These are phyloP conservation scores for Deroplatys truncata DNA, from an alignment of 2,888 invertebrate species.

Conservation along the genomic window DNA sequence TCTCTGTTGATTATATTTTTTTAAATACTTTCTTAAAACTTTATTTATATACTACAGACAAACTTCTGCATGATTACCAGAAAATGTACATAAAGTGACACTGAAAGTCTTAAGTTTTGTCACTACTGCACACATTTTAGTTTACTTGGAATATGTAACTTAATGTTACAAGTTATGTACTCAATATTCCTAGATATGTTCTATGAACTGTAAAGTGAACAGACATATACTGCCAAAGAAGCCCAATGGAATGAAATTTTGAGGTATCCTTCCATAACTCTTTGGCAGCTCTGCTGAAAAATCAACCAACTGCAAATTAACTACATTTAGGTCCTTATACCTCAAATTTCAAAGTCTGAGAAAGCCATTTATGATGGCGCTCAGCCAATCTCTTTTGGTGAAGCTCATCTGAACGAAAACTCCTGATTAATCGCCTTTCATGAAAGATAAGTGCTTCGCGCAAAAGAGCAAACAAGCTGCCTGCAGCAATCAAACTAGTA, in stretches of 20 bases:
- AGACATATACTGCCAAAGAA: background rate
- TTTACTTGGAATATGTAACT: background rate
- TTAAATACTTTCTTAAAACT: background rate
- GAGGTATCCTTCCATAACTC: background rate
- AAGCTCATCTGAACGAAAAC: conserved; percentile 7
- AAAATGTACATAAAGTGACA: background rate
- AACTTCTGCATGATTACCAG: background rate
- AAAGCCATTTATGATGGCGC: conserved; percentile 26
- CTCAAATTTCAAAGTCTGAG: background rate
- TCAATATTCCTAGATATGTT: background rate
- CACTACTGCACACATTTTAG: background rate
- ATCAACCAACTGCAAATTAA: background rate
- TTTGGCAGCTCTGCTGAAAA: background rate
- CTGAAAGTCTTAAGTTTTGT: background rate
- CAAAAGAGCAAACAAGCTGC: background rate
- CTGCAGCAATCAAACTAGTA: background rate
- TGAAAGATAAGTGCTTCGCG: background rate
- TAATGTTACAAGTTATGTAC: background rate
- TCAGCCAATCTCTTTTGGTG: conserved; percentile 24
- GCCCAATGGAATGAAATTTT: background rate
- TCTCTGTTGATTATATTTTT: background rate
- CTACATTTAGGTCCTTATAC: background rate
- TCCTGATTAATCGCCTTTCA: conserved; percentile 12
- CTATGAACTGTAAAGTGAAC: background rate
- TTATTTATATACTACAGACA: background rate